These are phyloP conservation scores for Argyrosomus japonicus DNA, from an alignment of 2,113 vertebrate species.

Conservation along the genomic window DNA sequence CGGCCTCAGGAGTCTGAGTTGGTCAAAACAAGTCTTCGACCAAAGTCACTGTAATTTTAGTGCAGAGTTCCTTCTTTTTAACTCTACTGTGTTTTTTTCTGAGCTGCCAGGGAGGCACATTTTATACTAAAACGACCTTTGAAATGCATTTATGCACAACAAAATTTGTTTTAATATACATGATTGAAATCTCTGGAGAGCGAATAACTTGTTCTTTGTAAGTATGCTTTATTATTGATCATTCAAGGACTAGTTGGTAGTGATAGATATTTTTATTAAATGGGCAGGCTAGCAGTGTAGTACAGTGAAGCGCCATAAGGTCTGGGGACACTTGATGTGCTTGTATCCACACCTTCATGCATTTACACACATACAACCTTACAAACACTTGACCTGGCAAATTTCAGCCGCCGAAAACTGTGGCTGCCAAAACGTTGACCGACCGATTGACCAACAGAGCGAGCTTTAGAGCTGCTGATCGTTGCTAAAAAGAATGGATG, in stretches of 20 bases:
- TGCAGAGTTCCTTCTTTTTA: background rate
- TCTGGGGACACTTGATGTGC: background rate
- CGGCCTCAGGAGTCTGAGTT: background rate
- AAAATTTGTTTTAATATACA: too few species aligned
- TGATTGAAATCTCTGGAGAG: too few species aligned
- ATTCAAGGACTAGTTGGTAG: background rate
- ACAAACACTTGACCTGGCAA: too few species aligned
- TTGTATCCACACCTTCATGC: too few species aligned
- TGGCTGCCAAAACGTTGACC: too few species aligned
- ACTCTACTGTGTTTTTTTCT: background rate
- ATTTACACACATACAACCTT: too few species aligned
- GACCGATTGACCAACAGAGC: too few species aligned
- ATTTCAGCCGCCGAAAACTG: too few species aligned
- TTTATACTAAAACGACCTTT: background rate
- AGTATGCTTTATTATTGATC: too few species aligned
- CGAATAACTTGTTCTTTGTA: too few species aligned
- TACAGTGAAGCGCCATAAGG: background rate
- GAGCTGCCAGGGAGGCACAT: background rate
- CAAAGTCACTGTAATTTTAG: background rate
- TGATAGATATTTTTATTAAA: background rate
- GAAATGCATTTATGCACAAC: background rate
- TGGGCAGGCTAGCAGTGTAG: too few species aligned
- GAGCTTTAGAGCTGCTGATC: too few species aligned
- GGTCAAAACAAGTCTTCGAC: background rate
- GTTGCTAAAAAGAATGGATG: background rate